Percentiles rank a stretch among this genome's conserved stretches.
Conservation (phyloP, 1,140 invertebrate species). For the Macrocentrus cingulum region DNA sequence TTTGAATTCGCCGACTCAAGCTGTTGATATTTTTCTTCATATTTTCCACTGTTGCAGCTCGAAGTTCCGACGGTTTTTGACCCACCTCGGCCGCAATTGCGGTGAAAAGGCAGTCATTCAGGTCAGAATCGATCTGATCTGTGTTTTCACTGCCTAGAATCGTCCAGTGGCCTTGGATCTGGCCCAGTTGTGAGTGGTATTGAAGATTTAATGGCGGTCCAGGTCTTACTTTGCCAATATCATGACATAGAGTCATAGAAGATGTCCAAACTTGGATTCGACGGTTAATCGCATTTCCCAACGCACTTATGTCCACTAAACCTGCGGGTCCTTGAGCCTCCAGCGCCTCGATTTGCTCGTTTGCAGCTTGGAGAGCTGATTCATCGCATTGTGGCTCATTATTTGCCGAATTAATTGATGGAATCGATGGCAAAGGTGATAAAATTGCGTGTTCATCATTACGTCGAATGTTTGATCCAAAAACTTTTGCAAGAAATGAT, state of each 20-base stretch:
- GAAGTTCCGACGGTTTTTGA: constrained; percentile 4
- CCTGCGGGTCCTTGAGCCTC: neutral
- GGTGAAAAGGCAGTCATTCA: constrained; percentile 37
- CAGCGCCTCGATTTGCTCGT: neutral
- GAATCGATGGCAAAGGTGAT: neutral
- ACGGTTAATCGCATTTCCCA: neutral
- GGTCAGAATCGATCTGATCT: neutral
- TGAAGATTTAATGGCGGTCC: neutral
- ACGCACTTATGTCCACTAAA: neutral
- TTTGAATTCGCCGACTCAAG: constrained; percentile 18
- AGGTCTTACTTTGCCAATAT: neutral
- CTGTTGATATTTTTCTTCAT: constrained; percentile 23
- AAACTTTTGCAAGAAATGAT: neutral
- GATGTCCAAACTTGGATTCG: constrained; percentile 6
- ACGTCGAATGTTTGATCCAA: neutral
- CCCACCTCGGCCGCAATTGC: constrained; percentile 31
- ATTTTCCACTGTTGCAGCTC: neutral
- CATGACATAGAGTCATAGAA: neutral
- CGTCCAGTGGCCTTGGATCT: constrained; percentile 36
- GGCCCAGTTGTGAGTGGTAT: neutral
- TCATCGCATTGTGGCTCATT: neutral
- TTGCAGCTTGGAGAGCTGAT: neutral
- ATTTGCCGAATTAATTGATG: neutral
- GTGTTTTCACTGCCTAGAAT: constrained; percentile 29
- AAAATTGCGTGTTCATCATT: no score